Percentiles rank a stretch among this genome's conserved stretches.
Evolutionary conservation across 2,113 vertebrate genomes (phyloP).

Genomic region (Aphyosemion australe): DNA sequence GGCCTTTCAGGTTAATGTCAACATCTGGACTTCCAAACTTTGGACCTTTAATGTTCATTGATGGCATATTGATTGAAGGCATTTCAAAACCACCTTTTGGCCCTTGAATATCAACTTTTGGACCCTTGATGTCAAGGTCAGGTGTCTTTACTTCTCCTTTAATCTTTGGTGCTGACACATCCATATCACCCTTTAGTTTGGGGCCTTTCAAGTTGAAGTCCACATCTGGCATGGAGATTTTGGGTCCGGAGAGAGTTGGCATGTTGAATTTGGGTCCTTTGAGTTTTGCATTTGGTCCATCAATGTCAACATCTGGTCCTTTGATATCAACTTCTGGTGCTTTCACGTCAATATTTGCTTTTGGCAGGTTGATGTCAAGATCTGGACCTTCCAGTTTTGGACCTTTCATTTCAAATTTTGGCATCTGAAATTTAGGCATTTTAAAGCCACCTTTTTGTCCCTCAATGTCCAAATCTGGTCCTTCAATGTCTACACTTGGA

Average conservation of each 20-base stretch:
- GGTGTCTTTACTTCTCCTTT: conserved; percentile 15
- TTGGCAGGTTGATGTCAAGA: not conserved
- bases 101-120: conserved; percentile 62
- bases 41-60: conserved; percentile 4
- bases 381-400: not conserved
- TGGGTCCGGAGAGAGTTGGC: conserved; percentile 23
- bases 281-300: conserved; percentile 2
- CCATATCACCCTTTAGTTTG: conserved; percentile 32
- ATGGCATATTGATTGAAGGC: conserved; percentile 16
- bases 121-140: conserved; percentile 22
- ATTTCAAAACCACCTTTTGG: conserved; percentile 44
- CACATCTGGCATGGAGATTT: conserved; percentile 22
- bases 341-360: not conserved
- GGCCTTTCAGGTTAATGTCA: not conserved
- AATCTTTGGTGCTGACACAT: conserved; percentile 22
- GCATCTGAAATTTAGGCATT: conserved; percentile 63
- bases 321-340: not conserved
- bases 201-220: conserved; percentile 33
- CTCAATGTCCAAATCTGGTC: conserved; percentile 27
- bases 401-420: conserved; percentile 25
- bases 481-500: conserved; percentile 3
- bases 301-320: not conserved
- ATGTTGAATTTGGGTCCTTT: conserved; percentile 14
- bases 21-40: not conserved
- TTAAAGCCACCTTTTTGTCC: conserved; percentile 28